These are phyloP conservation scores for Polyergus mexicanus DNA, from an alignment of 1,140 invertebrate genomes.

Conservation along the genomic window DNA sequence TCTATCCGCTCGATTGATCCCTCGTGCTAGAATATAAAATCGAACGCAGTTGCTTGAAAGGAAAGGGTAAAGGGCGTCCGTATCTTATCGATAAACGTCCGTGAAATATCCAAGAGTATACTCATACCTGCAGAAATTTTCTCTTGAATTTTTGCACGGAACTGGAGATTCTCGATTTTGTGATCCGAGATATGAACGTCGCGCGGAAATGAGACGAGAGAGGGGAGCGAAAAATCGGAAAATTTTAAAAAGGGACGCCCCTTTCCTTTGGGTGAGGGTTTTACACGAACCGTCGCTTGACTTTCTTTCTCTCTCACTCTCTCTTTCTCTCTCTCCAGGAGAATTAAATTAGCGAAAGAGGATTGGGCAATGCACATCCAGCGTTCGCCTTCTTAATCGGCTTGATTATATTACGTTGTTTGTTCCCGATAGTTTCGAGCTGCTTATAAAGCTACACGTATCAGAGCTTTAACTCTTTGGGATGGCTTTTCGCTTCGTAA, in stretches of 20 bases:
- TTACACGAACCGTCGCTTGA: not conserved
- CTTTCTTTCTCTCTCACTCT: too few species aligned
- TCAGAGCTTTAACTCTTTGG: conserved; percentile 35
- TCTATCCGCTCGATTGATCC: conserved; percentile 42
- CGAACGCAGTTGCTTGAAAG: conserved; percentile 39
- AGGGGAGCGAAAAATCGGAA: not conserved
- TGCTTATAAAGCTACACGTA: conserved; percentile 31
- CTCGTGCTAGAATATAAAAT: conserved; percentile 33
- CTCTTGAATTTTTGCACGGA: not conserved
- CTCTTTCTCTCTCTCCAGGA: not conserved
- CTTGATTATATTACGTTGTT: conserved; percentile 41
- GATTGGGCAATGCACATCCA: conserved; percentile 50
- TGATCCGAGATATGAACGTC: not conserved
- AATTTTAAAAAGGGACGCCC: not conserved
- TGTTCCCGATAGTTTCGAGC: conserved; percentile 13
- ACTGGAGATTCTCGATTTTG: not conserved
- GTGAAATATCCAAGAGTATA: not conserved
- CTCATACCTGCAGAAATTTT: not conserved
- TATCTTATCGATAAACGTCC: not conserved
- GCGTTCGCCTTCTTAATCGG: conserved; percentile 27
- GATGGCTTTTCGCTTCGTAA: not conserved
- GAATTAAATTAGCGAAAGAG: conserved; percentile 59
- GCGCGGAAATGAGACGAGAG: not conserved
- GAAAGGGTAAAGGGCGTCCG: not conserved
- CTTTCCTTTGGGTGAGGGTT: conserved; percentile 28